Base-by-base conservation (phyloP, 2,888 invertebrate species). In the Cacoxenus indagator region DNA sequence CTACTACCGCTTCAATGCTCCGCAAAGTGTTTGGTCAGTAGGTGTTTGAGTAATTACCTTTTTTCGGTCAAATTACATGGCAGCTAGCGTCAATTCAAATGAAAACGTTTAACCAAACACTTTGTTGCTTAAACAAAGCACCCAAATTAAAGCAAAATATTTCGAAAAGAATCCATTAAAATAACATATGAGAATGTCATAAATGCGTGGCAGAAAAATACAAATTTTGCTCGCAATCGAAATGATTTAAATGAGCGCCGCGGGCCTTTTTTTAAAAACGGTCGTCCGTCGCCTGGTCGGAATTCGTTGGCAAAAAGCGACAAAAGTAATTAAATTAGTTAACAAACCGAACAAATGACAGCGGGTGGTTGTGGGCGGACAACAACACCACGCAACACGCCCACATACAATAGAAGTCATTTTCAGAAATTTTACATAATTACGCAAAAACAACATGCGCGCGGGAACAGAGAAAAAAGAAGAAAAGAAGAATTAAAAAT, bases 241-340 rank as follows among this genome's bases (percentile, higher is more conserved):
- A 45, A 69, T 65, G 61, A 65, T 17, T 51, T 51, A 51, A 51
- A 51, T 59, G 19, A 19, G 19, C 19, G 31, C 22, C n/a, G 6
- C 59, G 26, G 24, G 29, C 55, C n/a, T 22, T 5, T 24, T 37
- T 37, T 37, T 11, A 8, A 37, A 14, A 37, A 37, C 37, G 14
- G 37, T 11, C 37, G n/a, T n/a, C n/a, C n/a, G 9, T 62, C 22
- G 62, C 45, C 11, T 27, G 14, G 37, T 6, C 4, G 22, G 14
- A 17, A 64, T 9, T 45, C 24, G 3, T 9, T 24, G 54, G 51
- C n/a, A 17, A 37, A 73, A 75, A 75, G 71, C 65, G 70, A 71
- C 73, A 83, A 83, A 83, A 78, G 83, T 81, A 81, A 81, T 81
- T 83, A 83, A 81, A 81, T 81, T 81, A 81, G 82, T 68, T 72